These are phyloP conservation scores for Armadillidium nasatum DNA, from an alignment of 1,140 invertebrate genomes.

Conservation along the genomic window DNA sequence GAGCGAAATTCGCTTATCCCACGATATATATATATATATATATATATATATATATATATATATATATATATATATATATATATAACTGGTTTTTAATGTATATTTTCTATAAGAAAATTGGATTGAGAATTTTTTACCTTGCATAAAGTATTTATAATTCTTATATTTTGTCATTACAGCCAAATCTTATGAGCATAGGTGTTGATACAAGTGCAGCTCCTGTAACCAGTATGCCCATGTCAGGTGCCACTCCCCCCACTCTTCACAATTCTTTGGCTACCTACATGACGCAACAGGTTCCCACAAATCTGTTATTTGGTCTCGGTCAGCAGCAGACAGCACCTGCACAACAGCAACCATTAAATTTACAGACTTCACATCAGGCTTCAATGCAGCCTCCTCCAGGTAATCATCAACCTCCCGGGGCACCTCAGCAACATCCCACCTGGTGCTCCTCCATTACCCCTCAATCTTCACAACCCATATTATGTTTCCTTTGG, in stretches of 20 bases:
- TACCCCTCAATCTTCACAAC: constrained; percentile 35
- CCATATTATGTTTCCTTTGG: constrained; percentile 37
- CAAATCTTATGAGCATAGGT: constrained; percentile 34
- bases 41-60: too few species aligned
- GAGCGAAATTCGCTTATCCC: too few species aligned
- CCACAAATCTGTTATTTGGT: constrained; percentile 35
- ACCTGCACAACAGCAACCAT: constrained; percentile 35
- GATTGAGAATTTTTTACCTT: too few species aligned
- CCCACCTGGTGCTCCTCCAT: constrained; percentile 28
- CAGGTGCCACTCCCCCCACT: constrained; percentile 33
- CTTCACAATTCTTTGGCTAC: constrained; percentile 37
- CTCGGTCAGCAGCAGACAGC: constrained; percentile 34
- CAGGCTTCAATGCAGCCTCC: constrained; percentile 35
- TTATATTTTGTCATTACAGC: constrained; percentile 19
- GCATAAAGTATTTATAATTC: too few species aligned
- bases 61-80: too few species aligned
- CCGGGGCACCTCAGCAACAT: constrained; percentile 20
- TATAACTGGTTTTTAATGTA: too few species aligned
- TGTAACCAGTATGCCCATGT: constrained; percentile 28
- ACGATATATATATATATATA: too few species aligned
- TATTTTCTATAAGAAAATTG: too few species aligned
- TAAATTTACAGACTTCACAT: constrained; percentile 37
- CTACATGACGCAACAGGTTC: constrained; percentile 39
- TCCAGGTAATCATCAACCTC: constrained; percentile 27
- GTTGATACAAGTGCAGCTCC: constrained; percentile 29